Evolutionary conservation across 2,113 vertebrate species (phyloP).

Genomic region (Cyprinodon variegatus): DNA sequence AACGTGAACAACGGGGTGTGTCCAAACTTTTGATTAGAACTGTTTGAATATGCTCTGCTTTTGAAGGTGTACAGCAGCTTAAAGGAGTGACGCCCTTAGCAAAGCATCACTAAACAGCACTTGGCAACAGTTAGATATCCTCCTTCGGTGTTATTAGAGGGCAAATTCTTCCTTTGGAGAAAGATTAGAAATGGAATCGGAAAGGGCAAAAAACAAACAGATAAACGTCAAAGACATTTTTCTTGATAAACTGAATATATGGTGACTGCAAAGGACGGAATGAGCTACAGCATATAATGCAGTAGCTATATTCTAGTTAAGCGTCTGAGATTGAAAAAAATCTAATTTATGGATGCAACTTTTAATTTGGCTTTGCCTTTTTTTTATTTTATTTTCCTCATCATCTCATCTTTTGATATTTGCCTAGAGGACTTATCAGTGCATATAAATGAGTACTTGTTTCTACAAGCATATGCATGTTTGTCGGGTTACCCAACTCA

Average conservation of each 20-base stretch:
- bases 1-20: background rate
- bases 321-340: too few species aligned
- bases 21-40: background rate
- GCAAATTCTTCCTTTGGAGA: background rate
- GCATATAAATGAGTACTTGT: background rate
- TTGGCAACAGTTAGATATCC: background rate
- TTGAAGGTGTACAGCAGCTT: background rate
- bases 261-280: background rate
- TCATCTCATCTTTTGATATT: background rate
- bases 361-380: background rate
- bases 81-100: conserved; percentile 6
- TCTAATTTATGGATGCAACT: background rate
- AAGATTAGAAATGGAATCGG: background rate
- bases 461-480: background rate
- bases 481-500: background rate
- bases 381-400: background rate
- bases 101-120: conserved; percentile 2
- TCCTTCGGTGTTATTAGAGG: background rate
- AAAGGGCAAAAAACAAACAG: background rate
- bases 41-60: conserved; percentile 5
- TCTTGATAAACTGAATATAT: background rate
- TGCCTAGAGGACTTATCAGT: background rate
- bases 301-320: too few species aligned
- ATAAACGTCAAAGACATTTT: background rate
- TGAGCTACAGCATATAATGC: background rate